Percentiles rank a stretch among this genome's conserved stretches.
Evolutionary conservation across 2,888 invertebrate species (phyloP).

Genomic region (Hypomecis atomaria): DNA sequence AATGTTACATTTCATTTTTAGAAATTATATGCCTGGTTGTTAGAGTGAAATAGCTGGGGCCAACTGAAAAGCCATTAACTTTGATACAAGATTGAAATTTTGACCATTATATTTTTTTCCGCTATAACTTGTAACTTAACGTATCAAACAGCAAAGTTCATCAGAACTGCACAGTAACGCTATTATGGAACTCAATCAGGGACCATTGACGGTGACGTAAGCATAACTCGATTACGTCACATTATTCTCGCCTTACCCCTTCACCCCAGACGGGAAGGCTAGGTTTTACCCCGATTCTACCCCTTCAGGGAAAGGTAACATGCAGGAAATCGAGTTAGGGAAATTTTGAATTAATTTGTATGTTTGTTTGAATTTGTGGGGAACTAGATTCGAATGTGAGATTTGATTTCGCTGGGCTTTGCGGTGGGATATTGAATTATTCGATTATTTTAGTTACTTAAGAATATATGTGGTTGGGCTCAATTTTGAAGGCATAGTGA

Average conservation of each 20-base stretch:
- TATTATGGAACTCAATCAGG: slow-evolving; percentile 79
- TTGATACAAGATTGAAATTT: too few species aligned
- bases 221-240: slow-evolving; percentile 71
- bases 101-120: too few species aligned
- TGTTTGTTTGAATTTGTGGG: slow-evolving; percentile 15
- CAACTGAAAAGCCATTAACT: too few species aligned
- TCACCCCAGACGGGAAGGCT: slow-evolving; percentile 3
- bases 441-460: background rate
- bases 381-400: slow-evolving; percentile 3
- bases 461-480: too few species aligned
- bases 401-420: background rate
- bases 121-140: too few species aligned
- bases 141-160: slow-evolving; percentile 67
- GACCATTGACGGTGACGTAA: slow-evolving; percentile 77
- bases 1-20: too few species aligned
- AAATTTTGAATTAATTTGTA: slow-evolving; percentile 26
- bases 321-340: slow-evolving; percentile 17
- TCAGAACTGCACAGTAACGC: slow-evolving; percentile 71
- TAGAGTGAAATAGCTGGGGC: too few species aligned
- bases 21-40: too few species aligned
- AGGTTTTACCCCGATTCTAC: background rate
- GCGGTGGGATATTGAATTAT: background rate
- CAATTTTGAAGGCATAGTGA: too few species aligned
- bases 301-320: slow-evolving; percentile 11
- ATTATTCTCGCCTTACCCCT: slow-evolving; percentile 65